Evolutionary conservation across 2,888 invertebrate species (phyloP).

Genomic region (Synanthedon vespiformis): DNA sequence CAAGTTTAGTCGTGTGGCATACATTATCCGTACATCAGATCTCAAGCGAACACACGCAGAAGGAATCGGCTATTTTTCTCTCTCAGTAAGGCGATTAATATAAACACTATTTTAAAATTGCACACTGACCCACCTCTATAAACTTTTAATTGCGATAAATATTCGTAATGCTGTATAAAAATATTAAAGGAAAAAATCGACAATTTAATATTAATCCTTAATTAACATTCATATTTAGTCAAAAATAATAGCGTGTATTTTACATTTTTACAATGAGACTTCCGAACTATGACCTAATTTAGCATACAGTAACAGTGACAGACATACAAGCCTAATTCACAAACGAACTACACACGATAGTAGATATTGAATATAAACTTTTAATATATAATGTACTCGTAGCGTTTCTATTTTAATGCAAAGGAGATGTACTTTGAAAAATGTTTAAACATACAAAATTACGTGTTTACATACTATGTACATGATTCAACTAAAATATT

Average conservation of each 20-base stretch:
- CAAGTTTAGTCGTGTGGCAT: conserved; percentile 24
- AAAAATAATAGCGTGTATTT: conserved; percentile 63
- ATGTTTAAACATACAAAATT: conserved; percentile 63
- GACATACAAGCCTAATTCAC: conserved; percentile 61
- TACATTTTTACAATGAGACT: conserved; percentile 69
- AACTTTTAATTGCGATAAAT: conserved; percentile 69
- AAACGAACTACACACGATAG: conserved; percentile 64
- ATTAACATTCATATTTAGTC: conserved; percentile 59
- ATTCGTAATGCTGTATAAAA: conserved; percentile 70
- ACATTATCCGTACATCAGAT: conserved; percentile 29
- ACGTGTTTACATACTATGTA: conserved; percentile 61
- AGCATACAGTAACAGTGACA: conserved; percentile 36
- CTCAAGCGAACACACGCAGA: conserved; percentile 54
- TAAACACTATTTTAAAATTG: conserved; percentile 62
- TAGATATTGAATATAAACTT: conserved; percentile 45
- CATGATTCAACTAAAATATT: conserved; percentile 53
- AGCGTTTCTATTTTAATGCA: conserved; percentile 58
- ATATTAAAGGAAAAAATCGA: conserved; percentile 68
- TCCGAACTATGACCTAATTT: conserved; percentile 54
- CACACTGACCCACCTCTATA: conserved; percentile 68
- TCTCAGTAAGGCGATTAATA: conserved; percentile 67
- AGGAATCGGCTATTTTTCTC: conserved; percentile 64
- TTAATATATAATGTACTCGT: conserved; percentile 38
- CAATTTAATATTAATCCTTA: conserved; percentile 56
- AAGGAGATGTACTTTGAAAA: conserved; percentile 62